Conservation (phyloP, 2,888 invertebrate species). For the Chrysomela aeneicollis region DNA sequence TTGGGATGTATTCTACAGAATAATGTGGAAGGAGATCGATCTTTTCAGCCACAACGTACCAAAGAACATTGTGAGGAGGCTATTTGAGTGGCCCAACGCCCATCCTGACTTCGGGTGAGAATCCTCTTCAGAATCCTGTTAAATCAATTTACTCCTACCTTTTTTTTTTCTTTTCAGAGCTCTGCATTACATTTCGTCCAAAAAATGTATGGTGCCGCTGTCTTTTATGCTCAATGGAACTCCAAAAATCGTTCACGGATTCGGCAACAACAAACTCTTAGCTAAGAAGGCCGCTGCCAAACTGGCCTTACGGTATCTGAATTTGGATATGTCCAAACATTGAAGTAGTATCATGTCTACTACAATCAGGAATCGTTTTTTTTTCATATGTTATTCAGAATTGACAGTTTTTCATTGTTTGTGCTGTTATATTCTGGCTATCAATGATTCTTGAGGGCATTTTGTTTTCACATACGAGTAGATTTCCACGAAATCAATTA, state of each 20-base stretch:
- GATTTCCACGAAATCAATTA: no score
- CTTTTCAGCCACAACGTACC: conserved; percentile 84
- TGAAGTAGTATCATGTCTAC: not conserved
- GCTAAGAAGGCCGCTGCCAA: conserved; percentile 84
- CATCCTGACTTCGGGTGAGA: conserved; percentile 78
- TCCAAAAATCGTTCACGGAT: conserved; percentile 70
- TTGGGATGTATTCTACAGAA: conserved; percentile 83
- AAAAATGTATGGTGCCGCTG: conserved; percentile 68
- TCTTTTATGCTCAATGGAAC: conserved; percentile 69
- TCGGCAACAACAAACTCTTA: conserved; percentile 73
- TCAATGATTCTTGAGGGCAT: no score
- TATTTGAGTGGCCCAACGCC: conserved; percentile 84
- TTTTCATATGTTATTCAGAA: not conserved
- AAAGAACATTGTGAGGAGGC: conserved; percentile 85
- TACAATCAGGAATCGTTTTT: not conserved
- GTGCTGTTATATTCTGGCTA: no score
- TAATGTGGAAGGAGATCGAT: conserved; percentile 89
- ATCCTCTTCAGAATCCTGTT: not conserved
- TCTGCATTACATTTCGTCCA: not conserved
- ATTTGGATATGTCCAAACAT: conserved; percentile 18
- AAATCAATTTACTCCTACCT: not conserved
- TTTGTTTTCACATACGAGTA: no score
- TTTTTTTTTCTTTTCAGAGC: not conserved
- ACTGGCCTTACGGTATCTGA: conserved; percentile 70
- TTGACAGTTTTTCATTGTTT: no score